phyloP scores from a whole-genome alignment of 2,797 vertebrate species.

The Spea hammondii region DNA sequence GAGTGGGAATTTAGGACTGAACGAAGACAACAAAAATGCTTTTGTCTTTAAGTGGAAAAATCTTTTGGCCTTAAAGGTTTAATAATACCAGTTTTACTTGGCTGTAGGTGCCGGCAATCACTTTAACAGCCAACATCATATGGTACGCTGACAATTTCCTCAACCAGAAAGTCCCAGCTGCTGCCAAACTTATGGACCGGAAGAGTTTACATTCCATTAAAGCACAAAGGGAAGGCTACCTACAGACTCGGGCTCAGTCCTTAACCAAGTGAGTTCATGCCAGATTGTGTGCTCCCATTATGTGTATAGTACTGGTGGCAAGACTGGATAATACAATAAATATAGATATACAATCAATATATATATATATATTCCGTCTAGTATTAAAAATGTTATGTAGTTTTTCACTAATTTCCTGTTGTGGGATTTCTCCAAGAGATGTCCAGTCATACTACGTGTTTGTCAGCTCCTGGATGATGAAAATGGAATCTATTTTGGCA shows the following conservation, averaged over 20 bases:
- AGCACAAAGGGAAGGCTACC: constrained; percentile 81
- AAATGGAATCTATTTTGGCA: constrained; percentile 94
- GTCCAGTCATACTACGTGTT: constrained; percentile 97
- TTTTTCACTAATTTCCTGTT: constrained; percentile 16
- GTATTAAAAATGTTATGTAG: not conserved
- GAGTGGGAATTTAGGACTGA: too few relatives aligned
- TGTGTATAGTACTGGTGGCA: too few relatives aligned
- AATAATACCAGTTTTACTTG: not conserved
- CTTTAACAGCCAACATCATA: constrained; percentile 90
- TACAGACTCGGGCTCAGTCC: constrained; percentile 88
- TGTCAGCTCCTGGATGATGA: constrained; percentile 99
- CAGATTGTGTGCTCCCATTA: not conserved
- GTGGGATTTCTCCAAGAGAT: constrained; percentile 76
- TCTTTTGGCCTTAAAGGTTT: not conserved
- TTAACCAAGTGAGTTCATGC: constrained; percentile 80
- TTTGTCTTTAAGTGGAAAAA: too few relatives aligned
- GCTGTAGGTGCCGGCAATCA: constrained; percentile 88
- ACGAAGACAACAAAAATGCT: too few relatives aligned
- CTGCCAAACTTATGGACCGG: constrained; percentile 87
- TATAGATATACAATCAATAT: too few relatives aligned
- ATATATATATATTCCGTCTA: too few relatives aligned
- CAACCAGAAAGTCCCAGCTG: constrained; percentile 82
- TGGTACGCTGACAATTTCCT: constrained; percentile 96
- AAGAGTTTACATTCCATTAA: constrained; percentile 85
- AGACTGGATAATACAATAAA: not conserved